phyloP scores from a whole-genome alignment of 2,888 invertebrate genomes.

The Eremobia ochroleuca region DNA sequence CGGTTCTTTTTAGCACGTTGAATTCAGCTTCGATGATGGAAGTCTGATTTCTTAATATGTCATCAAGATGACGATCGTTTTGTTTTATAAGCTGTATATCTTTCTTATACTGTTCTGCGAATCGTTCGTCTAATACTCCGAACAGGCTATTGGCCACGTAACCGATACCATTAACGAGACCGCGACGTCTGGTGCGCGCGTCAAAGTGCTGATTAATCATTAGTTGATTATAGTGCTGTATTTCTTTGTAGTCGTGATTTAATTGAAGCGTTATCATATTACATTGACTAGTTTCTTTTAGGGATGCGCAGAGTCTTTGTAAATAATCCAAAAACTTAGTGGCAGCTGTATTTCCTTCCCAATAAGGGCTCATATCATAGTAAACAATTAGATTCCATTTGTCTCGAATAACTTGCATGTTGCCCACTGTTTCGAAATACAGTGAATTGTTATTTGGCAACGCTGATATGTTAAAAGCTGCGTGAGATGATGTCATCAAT shows the following conservation, averaged over 20 bases:
- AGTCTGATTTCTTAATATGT: constrained; percentile 23
- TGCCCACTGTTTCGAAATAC: constrained; percentile 10
- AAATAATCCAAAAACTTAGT: no score
- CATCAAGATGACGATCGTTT: constrained; percentile 14
- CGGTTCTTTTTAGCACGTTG: neutral
- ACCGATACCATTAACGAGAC: constrained; percentile 22
- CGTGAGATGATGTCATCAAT: neutral
- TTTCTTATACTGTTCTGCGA: constrained; percentile 22
- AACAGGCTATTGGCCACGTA: constrained; percentile 19
- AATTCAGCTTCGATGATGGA: constrained; percentile 1
- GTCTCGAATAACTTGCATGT: constrained; percentile 16
- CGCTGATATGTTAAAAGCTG: constrained; percentile 6
- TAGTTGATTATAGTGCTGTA: neutral
- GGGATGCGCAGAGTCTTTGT: no score
- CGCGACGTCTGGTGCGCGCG: constrained; percentile 21
- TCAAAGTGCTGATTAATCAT: constrained; percentile 9
- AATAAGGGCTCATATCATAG: constrained; percentile 22
- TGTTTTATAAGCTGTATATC: constrained; percentile 20
- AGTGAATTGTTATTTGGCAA: constrained; percentile 13
- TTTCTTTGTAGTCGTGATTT: neutral
- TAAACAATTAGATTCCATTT: constrained; percentile 24
- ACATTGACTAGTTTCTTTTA: no score
- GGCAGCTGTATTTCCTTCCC: constrained; percentile 11
- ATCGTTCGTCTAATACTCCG: constrained; percentile 24
- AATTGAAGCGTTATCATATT: neutral